Evolutionary conservation across 2,888 invertebrate genomes (phyloP).

Genomic region (Eupithecia centaureata): DNA sequence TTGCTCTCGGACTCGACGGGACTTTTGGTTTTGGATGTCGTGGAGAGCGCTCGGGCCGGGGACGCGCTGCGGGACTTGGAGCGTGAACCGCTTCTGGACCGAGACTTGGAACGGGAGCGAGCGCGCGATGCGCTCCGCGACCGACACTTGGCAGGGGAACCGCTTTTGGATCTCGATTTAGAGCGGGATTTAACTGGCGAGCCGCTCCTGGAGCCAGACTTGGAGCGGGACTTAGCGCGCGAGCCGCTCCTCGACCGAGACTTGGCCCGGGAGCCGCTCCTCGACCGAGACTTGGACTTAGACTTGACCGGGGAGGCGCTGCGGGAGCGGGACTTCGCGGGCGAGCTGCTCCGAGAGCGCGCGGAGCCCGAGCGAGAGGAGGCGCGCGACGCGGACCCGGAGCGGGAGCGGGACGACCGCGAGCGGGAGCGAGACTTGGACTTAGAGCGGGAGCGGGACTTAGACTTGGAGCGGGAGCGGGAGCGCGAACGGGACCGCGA

Average conservation of each 20-base stretch:
- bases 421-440: conserved; percentile 29
- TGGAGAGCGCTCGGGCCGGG: conserved; percentile 22
- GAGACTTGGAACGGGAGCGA: conserved; percentile 25
- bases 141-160: conserved; percentile 17
- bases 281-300: conserved; percentile 36
- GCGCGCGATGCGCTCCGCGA: conserved; percentile 26
- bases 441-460: conserved; percentile 12
- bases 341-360: conserved; percentile 45
- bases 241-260: conserved; percentile 29
- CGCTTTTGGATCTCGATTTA: conserved; percentile 31
- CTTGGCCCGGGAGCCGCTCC: conserved; percentile 31
- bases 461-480: conserved; percentile 50
- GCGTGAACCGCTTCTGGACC: conserved; percentile 44
- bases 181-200: conserved; percentile 33
- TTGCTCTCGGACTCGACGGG: conserved; percentile 42
- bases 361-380: conserved; percentile 46
- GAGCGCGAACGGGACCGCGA: conserved; percentile 38
- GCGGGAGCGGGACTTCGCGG: conserved; percentile 28
- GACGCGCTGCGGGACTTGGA: conserved; percentile 40
- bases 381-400: conserved; percentile 19
- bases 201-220: conserved; percentile 48
- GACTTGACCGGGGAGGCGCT: conserved; percentile 33
- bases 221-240: conserved; percentile 42
- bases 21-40: conserved; percentile 40
- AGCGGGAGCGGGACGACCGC: conserved; percentile 35